phyloP scores from a whole-genome alignment of 2,888 invertebrate species.

The Atherix ibis region DNA sequence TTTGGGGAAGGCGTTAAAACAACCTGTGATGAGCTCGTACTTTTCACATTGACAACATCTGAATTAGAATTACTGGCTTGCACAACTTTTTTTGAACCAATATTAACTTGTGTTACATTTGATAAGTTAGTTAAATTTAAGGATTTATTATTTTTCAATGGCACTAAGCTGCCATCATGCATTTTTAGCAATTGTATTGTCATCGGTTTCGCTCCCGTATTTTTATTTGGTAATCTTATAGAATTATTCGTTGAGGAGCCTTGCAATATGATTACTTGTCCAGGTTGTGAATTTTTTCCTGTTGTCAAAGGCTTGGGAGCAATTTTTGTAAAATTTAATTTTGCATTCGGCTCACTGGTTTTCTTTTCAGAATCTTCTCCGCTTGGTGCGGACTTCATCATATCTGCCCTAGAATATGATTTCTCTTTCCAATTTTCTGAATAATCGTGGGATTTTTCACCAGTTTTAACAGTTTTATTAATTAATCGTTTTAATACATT shows the following conservation, averaged over 20 bases:
- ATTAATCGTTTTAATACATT: too few relatives aligned
- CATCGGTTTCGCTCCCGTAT: slow-evolving; percentile 10
- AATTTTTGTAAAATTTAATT: slow-evolving; percentile 8
- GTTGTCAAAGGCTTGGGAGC: slow-evolving; percentile 7
- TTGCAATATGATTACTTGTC: slow-evolving; percentile 11
- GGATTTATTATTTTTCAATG: slow-evolving; percentile 15
- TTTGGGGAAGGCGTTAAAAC: too few relatives aligned
- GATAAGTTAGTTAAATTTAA: slow-evolving; percentile 11
- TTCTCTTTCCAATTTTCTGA: too few relatives aligned
- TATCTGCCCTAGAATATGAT: too few relatives aligned
- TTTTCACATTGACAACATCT: too few relatives aligned
- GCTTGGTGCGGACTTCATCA: too few relatives aligned
- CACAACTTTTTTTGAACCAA: slow-evolving; percentile 1
- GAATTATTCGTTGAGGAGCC: slow-evolving; percentile 8
- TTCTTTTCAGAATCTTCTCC: too few relatives aligned
- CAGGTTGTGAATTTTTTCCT: slow-evolving; percentile 3
- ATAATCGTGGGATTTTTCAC: too few relatives aligned
- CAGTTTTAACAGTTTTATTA: too few relatives aligned
- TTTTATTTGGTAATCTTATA: slow-evolving; percentile 8
- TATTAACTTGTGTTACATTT: slow-evolving; percentile 5
- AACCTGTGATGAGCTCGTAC: too few relatives aligned
- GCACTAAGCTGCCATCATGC: slow-evolving; percentile 18
- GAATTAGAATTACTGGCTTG: too few relatives aligned
- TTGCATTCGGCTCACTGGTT: too few relatives aligned
- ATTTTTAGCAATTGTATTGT: slow-evolving; percentile 21